These are phyloP conservation scores for Athalia rosae DNA, from an alignment of 2,888 invertebrate species.

Conservation along the genomic window DNA sequence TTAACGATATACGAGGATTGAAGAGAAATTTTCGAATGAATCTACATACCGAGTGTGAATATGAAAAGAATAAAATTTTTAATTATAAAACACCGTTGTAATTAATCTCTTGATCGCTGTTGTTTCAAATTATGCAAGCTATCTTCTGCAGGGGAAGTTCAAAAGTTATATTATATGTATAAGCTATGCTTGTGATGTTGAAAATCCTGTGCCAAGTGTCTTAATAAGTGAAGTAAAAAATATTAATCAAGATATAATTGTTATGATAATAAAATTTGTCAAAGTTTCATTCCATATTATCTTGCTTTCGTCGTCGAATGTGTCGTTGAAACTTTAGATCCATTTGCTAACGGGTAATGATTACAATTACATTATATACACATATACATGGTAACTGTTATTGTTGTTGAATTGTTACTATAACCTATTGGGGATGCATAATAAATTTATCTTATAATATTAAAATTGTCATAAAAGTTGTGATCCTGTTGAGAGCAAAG, in stretches of 20 bases:
- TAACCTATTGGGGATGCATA: neutral
- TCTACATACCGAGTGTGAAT: too few species aligned
- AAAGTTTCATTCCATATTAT: constrained; percentile 10
- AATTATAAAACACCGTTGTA: neutral
- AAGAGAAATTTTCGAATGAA: too few species aligned
- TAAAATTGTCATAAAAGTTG: constrained; percentile 37
- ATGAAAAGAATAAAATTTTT: neutral
- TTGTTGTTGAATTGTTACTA: constrained; percentile 9
- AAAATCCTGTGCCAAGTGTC: constrained; percentile 45
- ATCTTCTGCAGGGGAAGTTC: neutral
- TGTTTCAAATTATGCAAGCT: neutral
- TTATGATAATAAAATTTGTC: neutral
- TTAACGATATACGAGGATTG: too few species aligned
- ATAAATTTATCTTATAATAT: constrained; percentile 6
- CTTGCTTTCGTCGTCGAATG: constrained; percentile 14
- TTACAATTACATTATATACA: neutral
- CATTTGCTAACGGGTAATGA: neutral
- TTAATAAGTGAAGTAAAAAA: constrained; percentile 25
- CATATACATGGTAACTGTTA: constrained; percentile 24
- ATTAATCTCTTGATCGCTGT: constrained; percentile 12
- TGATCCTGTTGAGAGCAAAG: constrained; percentile 50
- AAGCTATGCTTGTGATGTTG: constrained; percentile 41
- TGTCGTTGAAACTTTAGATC: constrained; percentile 18
- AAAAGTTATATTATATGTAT: neutral
- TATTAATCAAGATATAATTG: constrained; percentile 21